Conservation (phyloP, 2,797 vertebrate genomes). For the Labroides dimidiatus region DNA sequence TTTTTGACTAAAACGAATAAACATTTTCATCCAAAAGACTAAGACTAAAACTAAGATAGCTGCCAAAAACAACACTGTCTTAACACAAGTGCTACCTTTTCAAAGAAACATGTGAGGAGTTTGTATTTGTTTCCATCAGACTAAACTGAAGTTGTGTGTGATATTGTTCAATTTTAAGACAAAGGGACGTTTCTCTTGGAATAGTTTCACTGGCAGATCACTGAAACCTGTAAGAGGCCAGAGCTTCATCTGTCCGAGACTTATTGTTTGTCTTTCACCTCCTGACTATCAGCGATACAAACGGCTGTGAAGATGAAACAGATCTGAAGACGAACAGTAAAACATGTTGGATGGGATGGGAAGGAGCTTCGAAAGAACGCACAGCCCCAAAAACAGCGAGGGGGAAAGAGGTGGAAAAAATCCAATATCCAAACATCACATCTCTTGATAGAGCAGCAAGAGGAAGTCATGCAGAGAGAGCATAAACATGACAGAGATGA, state of each 20-base stretch:
- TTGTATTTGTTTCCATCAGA: background rate
- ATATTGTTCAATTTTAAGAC: background rate
- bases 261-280: background rate
- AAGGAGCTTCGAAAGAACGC: background rate
- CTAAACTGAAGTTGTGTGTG: too few species aligned
- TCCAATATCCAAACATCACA: constrained; percentile 45
- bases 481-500: constrained; percentile 54
- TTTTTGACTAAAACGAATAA: too few species aligned
- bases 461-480: constrained; percentile 12
- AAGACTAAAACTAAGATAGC: too few species aligned
- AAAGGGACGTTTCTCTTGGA: background rate
- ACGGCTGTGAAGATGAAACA: background rate
- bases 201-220: background rate
- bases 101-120: background rate
- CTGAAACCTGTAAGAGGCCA: background rate
- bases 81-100: background rate
- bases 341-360: constrained; percentile 11
- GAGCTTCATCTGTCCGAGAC: background rate
- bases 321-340: constrained; percentile 8
- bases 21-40: too few species aligned
- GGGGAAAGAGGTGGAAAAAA: background rate
- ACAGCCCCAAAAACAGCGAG: constrained; percentile 9
- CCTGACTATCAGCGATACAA: background rate
- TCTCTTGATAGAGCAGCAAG: constrained; percentile 7
- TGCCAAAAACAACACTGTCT: too few species aligned